phyloP scores from a whole-genome alignment of 2,888 invertebrate genomes.

The Bugula neritina region DNA sequence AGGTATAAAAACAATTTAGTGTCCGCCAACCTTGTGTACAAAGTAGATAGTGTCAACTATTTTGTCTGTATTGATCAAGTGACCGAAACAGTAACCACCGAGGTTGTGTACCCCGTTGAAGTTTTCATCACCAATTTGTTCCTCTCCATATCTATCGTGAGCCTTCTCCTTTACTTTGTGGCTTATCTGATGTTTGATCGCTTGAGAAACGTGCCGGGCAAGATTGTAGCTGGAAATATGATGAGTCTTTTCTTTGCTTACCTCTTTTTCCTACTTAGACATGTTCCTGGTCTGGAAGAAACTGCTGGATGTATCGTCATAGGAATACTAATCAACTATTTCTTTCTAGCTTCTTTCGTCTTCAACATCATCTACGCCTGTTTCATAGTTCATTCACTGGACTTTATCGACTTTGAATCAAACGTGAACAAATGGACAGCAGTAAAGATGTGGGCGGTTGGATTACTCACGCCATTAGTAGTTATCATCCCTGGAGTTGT shows the following conservation, averaged over 20 bases:
- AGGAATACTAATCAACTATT: constrained; percentile 6
- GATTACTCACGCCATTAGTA: not conserved
- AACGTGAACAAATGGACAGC: constrained; percentile 2
- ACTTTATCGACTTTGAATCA: constrained; percentile 15
- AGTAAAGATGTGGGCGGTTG: not conserved
- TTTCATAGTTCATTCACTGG: constrained; percentile 15
- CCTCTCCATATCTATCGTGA: not conserved
- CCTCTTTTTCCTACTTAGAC: not conserved
- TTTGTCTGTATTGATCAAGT: not conserved
- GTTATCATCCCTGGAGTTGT: constrained; percentile 4
- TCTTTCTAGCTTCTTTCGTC: constrained; percentile 13
- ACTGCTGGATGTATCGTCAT: not conserved
- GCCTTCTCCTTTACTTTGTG: constrained; percentile 4
- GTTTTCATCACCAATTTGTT: not conserved
- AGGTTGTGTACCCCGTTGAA: not conserved
- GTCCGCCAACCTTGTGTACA: not conserved
- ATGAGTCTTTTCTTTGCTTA: constrained; percentile 3
- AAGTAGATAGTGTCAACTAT: constrained; percentile 6
- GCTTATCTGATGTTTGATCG: constrained; percentile 8
- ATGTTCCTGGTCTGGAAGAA: not conserved
- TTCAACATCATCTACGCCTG: constrained; percentile 22
- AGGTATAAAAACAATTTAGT: not conserved
- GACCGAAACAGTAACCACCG: not conserved
- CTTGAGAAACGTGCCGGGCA: constrained; percentile 6
- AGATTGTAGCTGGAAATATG: constrained; percentile 20